A percentile compares a stretch with the other conserved stretches of the same genome.
phyloP scores from a whole-genome alignment of 1,140 invertebrate species.

The Drosophila rufa region DNA sequence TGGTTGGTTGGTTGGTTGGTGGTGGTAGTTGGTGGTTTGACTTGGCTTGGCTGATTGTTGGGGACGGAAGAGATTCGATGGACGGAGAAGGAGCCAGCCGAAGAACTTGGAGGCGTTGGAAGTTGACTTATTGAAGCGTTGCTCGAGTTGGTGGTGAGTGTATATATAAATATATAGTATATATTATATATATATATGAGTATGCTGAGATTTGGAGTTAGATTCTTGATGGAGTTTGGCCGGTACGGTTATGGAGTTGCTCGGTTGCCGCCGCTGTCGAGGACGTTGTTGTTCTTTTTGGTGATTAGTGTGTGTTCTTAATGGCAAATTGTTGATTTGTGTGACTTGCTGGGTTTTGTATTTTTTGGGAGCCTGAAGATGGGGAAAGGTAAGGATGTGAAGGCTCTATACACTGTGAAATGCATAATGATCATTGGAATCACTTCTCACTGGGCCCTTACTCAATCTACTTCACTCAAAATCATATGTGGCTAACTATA shows the following conservation, averaged over 20 bases:
- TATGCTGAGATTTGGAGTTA: constrained; percentile 30
- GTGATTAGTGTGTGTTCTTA: constrained; percentile 51
- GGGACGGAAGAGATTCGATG: constrained; percentile 30
- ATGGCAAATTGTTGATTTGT: constrained; percentile 25
- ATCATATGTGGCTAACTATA: too few species aligned
- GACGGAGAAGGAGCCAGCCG: constrained; percentile 23
- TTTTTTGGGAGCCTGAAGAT: constrained; percentile 18
- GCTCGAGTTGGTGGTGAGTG: constrained; percentile 32
- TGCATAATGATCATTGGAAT: not conserved
- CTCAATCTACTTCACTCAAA: too few species aligned
- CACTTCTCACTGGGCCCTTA: too few species aligned
- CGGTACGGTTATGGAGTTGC: constrained; percentile 28
- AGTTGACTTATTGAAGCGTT: constrained; percentile 45
- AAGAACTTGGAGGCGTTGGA: constrained; percentile 45
- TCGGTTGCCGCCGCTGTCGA: constrained; percentile 46
- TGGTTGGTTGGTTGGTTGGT: constrained; percentile 50
- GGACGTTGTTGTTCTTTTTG: constrained; percentile 43
- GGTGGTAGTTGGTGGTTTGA: constrained; percentile 9
- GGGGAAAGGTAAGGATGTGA: not conserved
- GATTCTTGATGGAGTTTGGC: constrained; percentile 26
- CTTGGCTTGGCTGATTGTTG: constrained; percentile 51
- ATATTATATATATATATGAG: constrained; percentile 13
- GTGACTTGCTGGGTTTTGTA: constrained; percentile 4
- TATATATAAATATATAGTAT: constrained; percentile 13
- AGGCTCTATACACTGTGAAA: not conserved